Percentiles rank a stretch among this genome's conserved stretches.
These are phyloP conservation scores for Cirrhinus mrigala DNA, from an alignment of 2,797 vertebrate genomes.

Conservation along the genomic window DNA sequence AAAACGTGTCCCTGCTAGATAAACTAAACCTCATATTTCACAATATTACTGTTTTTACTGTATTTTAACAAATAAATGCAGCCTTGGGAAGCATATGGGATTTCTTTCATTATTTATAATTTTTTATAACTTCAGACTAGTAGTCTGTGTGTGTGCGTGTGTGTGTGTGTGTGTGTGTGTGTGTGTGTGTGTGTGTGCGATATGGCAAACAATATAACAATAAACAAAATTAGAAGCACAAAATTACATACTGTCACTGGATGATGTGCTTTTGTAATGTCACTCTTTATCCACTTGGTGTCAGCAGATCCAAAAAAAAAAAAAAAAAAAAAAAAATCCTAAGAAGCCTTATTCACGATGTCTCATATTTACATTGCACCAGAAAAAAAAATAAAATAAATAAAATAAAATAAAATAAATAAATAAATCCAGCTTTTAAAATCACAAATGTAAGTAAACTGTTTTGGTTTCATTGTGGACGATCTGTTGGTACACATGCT, in stretches of 20 bases:
- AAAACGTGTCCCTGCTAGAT: too few relatives aligned
- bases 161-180: too few relatives aligned
- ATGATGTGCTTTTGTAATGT: conserved; percentile 10
- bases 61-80: too few relatives aligned
- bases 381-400: neutral
- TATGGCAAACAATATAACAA: neutral
- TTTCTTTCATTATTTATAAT: too few relatives aligned
- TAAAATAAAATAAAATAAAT: too few relatives aligned
- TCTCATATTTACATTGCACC: neutral
- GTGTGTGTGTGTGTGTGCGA: too few relatives aligned
- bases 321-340: neutral
- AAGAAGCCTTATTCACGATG: neutral
- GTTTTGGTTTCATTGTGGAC: neutral
- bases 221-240: neutral
- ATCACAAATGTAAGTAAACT: neutral
- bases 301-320: conserved; percentile 12
- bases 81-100: too few relatives aligned
- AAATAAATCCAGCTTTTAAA: neutral
- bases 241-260: neutral
- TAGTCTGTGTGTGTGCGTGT: too few relatives aligned
- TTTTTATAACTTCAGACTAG: too few relatives aligned
- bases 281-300: conserved; percentile 31
- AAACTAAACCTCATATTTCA: too few relatives aligned
- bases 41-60: too few relatives aligned
- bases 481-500: neutral